These are phyloP conservation scores for Pontoporia blainvillei DNA, from an alignment of 2,113 vertebrate species.

Conservation along the genomic window DNA sequence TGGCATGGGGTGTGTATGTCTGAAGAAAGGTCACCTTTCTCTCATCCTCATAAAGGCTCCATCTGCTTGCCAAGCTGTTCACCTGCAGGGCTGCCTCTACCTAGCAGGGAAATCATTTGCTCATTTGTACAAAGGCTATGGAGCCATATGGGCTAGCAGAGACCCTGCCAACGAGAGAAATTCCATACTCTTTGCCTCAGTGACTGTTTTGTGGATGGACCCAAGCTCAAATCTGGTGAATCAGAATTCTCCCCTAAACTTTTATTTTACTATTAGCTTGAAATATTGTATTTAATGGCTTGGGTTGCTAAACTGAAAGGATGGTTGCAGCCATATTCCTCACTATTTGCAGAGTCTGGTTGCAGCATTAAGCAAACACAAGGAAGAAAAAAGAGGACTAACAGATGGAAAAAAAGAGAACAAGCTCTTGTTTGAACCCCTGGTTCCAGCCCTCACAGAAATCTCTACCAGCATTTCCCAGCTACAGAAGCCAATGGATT, in stretches of 20 bases:
- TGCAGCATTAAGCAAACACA: not conserved
- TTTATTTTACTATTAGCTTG: not conserved
- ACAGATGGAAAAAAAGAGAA: not conserved
- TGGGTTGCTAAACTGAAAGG: not conserved
- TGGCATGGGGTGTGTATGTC: constrained; percentile 45
- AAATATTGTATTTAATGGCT: not conserved
- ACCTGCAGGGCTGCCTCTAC: constrained; percentile 61
- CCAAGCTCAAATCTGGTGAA: not conserved
- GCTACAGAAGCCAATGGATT: not conserved
- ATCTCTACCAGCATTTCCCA: not conserved
- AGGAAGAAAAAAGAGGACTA: not conserved
- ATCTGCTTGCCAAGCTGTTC: constrained; percentile 75
- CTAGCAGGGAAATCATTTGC: constrained; percentile 57
- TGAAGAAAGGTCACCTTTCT: constrained; percentile 68
- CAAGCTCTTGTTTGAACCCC: not conserved
- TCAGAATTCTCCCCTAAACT: not conserved
- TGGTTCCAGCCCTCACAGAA: not conserved
- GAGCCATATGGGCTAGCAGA: constrained; percentile 55
- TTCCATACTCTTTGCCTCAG: not conserved
- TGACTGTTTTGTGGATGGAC: not conserved
- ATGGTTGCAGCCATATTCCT: not conserved
- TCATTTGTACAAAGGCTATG: constrained; percentile 56
- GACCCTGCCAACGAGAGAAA: constrained; percentile 9
- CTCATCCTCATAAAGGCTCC: constrained; percentile 63
- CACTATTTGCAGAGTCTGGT: not conserved